Conservation (phyloP, 2,888 invertebrate genomes). For the Ennomos fuscantarius region DNA sequence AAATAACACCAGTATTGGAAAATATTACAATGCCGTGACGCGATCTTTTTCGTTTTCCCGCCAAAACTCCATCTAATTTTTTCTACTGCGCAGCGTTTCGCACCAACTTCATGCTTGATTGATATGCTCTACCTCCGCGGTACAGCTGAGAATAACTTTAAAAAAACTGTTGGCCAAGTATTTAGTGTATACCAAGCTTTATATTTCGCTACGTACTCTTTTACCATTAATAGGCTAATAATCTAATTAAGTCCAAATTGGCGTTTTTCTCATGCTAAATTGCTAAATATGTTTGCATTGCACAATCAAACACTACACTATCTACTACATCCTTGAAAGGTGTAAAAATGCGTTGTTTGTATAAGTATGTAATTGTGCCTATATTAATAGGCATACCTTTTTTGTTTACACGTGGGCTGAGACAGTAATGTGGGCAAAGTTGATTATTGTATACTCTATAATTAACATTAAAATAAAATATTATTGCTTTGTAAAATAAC, state of each 20-base stretch:
- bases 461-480: conserved; percentile 4
- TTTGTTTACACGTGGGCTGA: conserved; percentile 26
- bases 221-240: conserved; percentile 8
- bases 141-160: no score
- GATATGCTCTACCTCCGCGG: no score
- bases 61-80: no score
- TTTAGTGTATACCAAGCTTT: conserved; percentile 2
- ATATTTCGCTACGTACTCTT: conserved; percentile 5
- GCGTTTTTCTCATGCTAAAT: conserved; percentile 21
- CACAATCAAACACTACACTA: conserved; percentile 21
- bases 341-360: conserved; percentile 54
- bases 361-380: conserved; percentile 26
- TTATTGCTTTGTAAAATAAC: conserved; percentile 1
- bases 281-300: conserved; percentile 19
- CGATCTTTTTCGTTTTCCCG: no score
- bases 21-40: no score
- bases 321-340: conserved; percentile 56
- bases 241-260: conserved; percentile 3
- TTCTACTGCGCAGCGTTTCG: no score
- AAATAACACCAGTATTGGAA: no score
- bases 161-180: no score
- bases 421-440: conserved; percentile 18
- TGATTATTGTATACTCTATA: conserved; percentile 9
- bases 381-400: conserved; percentile 26
- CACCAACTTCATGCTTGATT: no score